Evolutionary conservation across 1,140 invertebrate species (phyloP).

Genomic region (Trichomalopsis sarcophagae): DNA sequence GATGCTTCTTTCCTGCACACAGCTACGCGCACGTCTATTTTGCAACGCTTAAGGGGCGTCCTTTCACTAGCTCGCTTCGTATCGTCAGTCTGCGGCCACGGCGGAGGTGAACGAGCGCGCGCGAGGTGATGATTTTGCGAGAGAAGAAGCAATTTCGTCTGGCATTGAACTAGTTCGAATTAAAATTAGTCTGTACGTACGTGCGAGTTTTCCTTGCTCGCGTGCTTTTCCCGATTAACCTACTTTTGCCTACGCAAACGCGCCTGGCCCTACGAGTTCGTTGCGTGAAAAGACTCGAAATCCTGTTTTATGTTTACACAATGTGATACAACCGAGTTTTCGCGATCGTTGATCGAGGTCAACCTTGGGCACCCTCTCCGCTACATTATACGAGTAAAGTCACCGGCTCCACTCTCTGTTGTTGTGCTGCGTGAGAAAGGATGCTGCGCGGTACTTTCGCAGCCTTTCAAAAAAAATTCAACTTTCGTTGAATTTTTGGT

Average conservation of each 20-base stretch:
- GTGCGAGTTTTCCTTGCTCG: constrained; percentile 37
- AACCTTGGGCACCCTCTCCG: not conserved
- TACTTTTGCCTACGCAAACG: not conserved
- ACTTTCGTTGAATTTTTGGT: too few species aligned
- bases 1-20: too few species aligned
- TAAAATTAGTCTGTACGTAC: constrained; percentile 44
- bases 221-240: constrained; percentile 3
- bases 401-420: too few species aligned
- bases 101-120: too few species aligned
- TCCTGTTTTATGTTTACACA: too few species aligned
- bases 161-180: constrained; percentile 47
- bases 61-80: too few species aligned
- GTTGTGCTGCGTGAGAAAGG: not conserved
- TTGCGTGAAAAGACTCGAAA: not conserved
- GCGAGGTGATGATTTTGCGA: not conserved
- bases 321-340: not conserved
- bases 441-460: not conserved
- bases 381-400: too few species aligned
- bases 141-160: constrained; percentile 1
- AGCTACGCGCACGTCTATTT: too few species aligned
- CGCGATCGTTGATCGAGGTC: not conserved
- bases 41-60: too few species aligned
- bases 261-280: not conserved
- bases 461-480: too few species aligned
- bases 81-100: too few species aligned